Percentiles rank a stretch among this genome's conserved stretches.
These are phyloP conservation scores for Troides aeacus DNA, from an alignment of 2,888 invertebrate species.

Conservation along the genomic window DNA sequence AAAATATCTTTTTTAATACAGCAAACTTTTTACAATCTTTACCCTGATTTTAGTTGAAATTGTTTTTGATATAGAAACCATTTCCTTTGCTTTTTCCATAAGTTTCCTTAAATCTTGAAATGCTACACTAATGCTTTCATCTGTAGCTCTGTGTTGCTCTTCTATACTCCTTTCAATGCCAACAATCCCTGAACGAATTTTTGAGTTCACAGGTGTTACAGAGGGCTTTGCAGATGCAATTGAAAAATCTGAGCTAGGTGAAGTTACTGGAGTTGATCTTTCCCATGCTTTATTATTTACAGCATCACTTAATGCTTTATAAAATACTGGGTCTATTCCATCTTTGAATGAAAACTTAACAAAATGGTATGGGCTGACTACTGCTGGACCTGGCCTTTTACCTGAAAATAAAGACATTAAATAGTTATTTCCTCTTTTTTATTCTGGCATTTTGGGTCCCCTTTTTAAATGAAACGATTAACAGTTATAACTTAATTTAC, in stretches of 20 bases:
- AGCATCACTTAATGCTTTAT: conserved; percentile 82
- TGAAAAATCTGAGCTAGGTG: conserved; percentile 43
- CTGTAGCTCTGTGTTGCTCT: conserved; percentile 93
- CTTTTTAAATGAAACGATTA: background rate
- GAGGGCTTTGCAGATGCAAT: conserved; percentile 48
- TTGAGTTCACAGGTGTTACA: conserved; percentile 74
- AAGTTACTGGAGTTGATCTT: conserved; percentile 48
- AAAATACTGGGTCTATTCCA: conserved; percentile 84
- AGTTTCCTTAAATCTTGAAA: conserved; percentile 97
- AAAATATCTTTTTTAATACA: too few relatives aligned
- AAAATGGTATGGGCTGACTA: conserved; percentile 84
- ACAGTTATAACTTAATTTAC: conserved; percentile 52
- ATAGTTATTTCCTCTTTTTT: background rate
- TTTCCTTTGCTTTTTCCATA: conserved; percentile 98
- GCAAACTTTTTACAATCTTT: background rate
- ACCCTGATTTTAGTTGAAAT: conserved; percentile 95
- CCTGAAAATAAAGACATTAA: conserved; percentile 56
- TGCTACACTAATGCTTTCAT: conserved; percentile 94
- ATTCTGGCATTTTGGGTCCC: background rate
- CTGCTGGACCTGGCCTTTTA: conserved; percentile 87
- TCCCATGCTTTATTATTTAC: conserved; percentile 84
- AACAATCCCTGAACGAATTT: conserved; percentile 92
- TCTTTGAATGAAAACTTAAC: conserved; percentile 93
- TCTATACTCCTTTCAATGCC: conserved; percentile 97
- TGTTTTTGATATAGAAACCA: conserved; percentile 94